Evolutionary conservation across 2,113 vertebrate species (phyloP).

Genomic region (Lycaon pictus): DNA sequence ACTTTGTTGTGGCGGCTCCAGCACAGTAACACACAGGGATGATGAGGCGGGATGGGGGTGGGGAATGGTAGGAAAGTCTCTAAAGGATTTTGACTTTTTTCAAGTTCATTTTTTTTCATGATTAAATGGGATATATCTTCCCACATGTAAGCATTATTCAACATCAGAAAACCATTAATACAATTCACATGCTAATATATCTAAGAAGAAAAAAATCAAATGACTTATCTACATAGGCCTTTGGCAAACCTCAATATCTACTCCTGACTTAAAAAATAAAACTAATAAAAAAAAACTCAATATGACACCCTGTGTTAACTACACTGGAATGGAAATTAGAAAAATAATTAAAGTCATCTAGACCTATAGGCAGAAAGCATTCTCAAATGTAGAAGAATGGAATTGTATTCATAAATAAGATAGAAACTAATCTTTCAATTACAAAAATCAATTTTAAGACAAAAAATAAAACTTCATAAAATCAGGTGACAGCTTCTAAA

Average conservation of each 20-base stretch:
- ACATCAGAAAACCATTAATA: neutral
- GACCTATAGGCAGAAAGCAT: neutral
- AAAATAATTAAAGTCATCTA: neutral
- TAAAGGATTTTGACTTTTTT: neutral
- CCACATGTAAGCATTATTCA: neutral
- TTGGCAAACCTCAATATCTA: neutral
- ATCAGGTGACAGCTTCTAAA: neutral
- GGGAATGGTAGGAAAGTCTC: neutral
- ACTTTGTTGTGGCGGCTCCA: neutral
- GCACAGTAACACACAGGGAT: neutral
- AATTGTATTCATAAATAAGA: neutral
- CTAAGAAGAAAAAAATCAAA: neutral
- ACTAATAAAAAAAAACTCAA: neutral
- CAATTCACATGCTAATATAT: neutral
- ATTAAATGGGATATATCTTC: neutral
- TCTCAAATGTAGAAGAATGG: slow-evolving; percentile 4
- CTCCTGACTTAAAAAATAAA: neutral
- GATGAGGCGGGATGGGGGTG: neutral
- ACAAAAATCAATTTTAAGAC: slow-evolving; percentile 37
- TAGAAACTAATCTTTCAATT: slow-evolving; percentile 31
- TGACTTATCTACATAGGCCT: neutral
- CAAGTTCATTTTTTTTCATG: neutral
- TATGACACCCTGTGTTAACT: neutral
- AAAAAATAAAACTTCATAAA: neutral
- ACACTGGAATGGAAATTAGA: neutral